A percentile compares a stretch with the other conserved stretches of the same genome.
Conservation (phyloP, 2,797 vertebrate genomes). For the Schizothorax lantsangensis region DNA sequence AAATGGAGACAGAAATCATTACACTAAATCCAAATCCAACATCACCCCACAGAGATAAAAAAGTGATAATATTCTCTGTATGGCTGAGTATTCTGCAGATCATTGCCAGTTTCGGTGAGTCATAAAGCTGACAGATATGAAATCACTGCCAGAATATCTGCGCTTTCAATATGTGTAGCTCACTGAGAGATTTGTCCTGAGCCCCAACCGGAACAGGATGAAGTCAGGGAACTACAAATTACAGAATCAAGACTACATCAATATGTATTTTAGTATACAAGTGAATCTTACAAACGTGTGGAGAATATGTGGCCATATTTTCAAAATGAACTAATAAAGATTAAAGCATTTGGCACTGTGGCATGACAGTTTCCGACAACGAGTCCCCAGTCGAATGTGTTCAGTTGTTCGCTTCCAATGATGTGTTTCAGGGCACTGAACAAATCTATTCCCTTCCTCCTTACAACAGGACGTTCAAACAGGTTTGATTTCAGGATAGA, state of each 20-base stretch:
- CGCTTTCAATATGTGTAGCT: not conserved
- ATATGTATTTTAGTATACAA: not conserved
- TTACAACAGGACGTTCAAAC: not conserved
- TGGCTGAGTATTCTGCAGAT: conserved; percentile 29
- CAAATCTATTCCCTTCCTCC: not conserved
- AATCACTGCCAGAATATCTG: conserved; percentile 24
- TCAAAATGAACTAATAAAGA: not conserved
- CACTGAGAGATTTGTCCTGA: conserved; percentile 19
- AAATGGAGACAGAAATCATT: conserved; percentile 8
- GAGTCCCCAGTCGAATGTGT: not conserved
- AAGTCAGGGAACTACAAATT: conserved; percentile 10
- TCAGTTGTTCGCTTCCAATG: not conserved
- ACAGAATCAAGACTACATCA: not conserved
- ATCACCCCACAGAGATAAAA: conserved; percentile 24
- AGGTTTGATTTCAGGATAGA: not conserved
- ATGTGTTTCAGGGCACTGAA: not conserved
- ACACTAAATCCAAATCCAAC: conserved; percentile 25
- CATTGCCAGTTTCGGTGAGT: conserved; percentile 22
- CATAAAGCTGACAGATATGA: conserved; percentile 35
- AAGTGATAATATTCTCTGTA: conserved; percentile 6
- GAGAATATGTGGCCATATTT: not conserved
- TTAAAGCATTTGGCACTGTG: not conserved
- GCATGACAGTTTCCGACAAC: not conserved
- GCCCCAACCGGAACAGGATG: not conserved
- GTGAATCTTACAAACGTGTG: not conserved